Base-by-base conservation (phyloP, 1,140 invertebrate species). In the Phymastichus coffea region DNA sequence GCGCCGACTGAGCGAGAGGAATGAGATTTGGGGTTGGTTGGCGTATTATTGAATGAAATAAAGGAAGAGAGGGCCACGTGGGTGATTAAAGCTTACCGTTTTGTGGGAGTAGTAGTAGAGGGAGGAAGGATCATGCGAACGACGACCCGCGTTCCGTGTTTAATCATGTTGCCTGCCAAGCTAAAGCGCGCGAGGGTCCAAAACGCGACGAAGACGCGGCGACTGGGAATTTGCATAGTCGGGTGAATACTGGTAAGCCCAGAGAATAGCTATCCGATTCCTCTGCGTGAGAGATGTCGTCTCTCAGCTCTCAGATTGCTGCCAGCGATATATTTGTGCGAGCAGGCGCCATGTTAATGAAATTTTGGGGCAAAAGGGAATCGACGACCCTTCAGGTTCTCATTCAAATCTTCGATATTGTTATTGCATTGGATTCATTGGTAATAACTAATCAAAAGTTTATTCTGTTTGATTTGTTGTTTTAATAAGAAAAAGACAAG, bases 61-160 rank as follows among this genome's bases (percentile, higher is more conserved):
- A 73, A 71, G 67, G 67, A 67, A 66, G 67, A 19, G 54, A 41
- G 25, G 30, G 22, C 15, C 48, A 59, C 57, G 57, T 59, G 62
- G 71, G 66, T 76, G 75, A 78, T 79, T 79, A 79, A 77, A 75
- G 49, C 43, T 28, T 10, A n/a, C n/a, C n/a, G n/a, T n/a, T n/a
- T n/a, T n/a, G n/a, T n/a, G n/a, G n/a, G n/a, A n/a, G n/a, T n/a
- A n/a, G n/a, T n/a, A n/a, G n/a, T n/a, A n/a, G n/a, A n/a, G n/a
- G n/a, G n/a, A n/a, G n/a, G n/a, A n/a, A n/a, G n/a, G n/a, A n/a
- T n/a, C n/a, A n/a, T n/a, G n/a, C n/a, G n/a, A n/a, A n/a, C n/a
- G n/a, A n/a, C n/a, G n/a, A n/a, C n/a, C n/a, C n/a, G 64, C 68
- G 67, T 71, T 76, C 74, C 69, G 68, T 77, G 77, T 78, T 79